Conservation (phyloP, 2,113 vertebrate species). For the Platysteira castanea region DNA sequence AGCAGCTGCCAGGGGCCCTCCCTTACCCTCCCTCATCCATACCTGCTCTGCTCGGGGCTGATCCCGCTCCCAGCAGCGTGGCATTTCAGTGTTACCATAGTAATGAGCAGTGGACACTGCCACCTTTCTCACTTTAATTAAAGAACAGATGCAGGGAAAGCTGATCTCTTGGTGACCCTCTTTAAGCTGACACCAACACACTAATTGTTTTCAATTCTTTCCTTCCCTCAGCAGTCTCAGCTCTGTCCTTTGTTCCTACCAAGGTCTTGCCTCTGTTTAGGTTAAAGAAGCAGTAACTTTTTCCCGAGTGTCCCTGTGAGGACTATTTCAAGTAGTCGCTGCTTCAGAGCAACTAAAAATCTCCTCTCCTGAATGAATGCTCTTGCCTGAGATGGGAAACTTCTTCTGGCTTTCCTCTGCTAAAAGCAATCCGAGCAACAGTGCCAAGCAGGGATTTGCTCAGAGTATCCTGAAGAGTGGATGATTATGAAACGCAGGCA, state of each 20-base stretch:
- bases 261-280: slow-evolving; percentile 56
- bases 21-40: background rate
- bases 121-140: slow-evolving; percentile 71
- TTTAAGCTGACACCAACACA: slow-evolving; percentile 67
- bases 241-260: slow-evolving; percentile 54
- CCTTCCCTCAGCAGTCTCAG: slow-evolving; percentile 36
- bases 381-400: background rate
- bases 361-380: background rate
- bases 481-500: accelerated
- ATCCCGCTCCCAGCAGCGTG: background rate
- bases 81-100: slow-evolving; percentile 72
- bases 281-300: slow-evolving; percentile 47
- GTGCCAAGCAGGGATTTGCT: background rate
- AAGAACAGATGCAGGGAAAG: slow-evolving; percentile 69
- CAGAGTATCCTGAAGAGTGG: background rate
- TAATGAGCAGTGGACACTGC: slow-evolving; percentile 70
- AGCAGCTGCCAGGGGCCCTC: background rate
- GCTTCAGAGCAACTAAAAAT: background rate
- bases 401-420: background rate
- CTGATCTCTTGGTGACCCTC: slow-evolving; percentile 73
- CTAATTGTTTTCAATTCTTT: slow-evolving; percentile 71
- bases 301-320: slow-evolving; percentile 16
- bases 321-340: background rate
- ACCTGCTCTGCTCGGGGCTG: background rate
- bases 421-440: background rate